Evolutionary conservation across 2,888 invertebrate genomes (phyloP), one percentile per base, ranked within the genome.

Genomic region (Caenorhabditis sulstoni): DNA sequence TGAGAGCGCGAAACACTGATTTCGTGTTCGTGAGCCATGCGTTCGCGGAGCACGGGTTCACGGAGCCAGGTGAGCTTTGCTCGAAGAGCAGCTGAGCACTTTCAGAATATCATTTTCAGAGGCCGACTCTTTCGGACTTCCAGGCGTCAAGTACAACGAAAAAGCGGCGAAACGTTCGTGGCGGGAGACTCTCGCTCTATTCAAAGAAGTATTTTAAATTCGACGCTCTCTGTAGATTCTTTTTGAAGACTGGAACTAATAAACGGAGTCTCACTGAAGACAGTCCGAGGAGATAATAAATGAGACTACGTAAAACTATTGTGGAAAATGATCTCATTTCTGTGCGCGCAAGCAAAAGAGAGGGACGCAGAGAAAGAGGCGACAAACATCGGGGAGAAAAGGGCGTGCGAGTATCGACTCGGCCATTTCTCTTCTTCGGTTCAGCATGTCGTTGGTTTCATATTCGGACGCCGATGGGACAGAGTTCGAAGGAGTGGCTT

Each of bases 11-110:
- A 23, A 79, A 85, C 9, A 85, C 86, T 11, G 87, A 88, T 64
- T 88, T 83, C 75, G 59, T 74, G 9, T 88, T 88, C 53, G 55
- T 77, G 20, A 70, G 64, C 35, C 85, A 88, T 55, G 83, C 85
- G n/a, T 71, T 85, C 45, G 88, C 88, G 3, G 70, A 75, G 16
- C 88, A 88, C 55, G 83, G 81, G n/a, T 87, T 87, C 62, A 87
- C 87, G 4, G 80, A 85, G 52, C 81, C 82, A 71, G 81, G 67
- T 59, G 7, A 3, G 41, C n/a, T 29, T 39, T 11, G 14, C 14
- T 14, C 23, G 9, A 16, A 1, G 4, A 45, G 22, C 3, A 44
- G 3, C n/a, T 29, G 20, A 11, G 4, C 22, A 9, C 18, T n/a
- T 22, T 3, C 5, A 41, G 11, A 41, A 8, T 3, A 3, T 14